Percentiles rank a stretch among this genome's conserved stretches.
Conservation (phyloP, 1,140 invertebrate genomes). For the Cherax quadricarinatus region DNA sequence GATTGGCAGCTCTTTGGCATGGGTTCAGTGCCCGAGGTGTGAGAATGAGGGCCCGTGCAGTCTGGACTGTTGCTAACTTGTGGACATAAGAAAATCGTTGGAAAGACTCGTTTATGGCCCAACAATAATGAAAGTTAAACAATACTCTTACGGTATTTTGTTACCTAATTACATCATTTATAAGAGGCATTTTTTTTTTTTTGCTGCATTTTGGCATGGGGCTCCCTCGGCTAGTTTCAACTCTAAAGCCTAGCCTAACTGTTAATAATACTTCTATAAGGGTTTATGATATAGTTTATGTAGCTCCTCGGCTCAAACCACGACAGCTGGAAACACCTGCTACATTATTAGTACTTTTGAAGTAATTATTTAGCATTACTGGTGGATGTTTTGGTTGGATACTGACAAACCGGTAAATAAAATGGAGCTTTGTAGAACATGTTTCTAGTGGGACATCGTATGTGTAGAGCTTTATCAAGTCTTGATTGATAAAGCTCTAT, state of each 20-base stretch:
- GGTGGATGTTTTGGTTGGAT: neutral
- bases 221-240: neutral
- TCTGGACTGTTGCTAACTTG: constrained; percentile 14
- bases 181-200: neutral
- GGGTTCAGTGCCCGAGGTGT: neutral
- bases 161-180: neutral
- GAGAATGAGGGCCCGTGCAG: neutral
- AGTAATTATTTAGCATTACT: too few species aligned
- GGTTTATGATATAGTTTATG: neutral
- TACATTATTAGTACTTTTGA: neutral
- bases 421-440: too few species aligned
- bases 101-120: constrained; percentile 55
- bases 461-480: too few species aligned
- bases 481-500: too few species aligned
- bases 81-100: constrained; percentile 55
- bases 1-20: neutral
- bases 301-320: neutral
- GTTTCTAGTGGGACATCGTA: too few species aligned
- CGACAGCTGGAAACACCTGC: neutral
- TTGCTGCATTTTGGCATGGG: neutral
- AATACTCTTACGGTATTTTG: constrained; percentile 17
- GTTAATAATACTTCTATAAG: neutral
- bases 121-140: constrained; percentile 42
- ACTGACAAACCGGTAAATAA: neutral
- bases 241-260: neutral